Percentiles rank a stretch among this genome's conserved stretches.
phyloP scores from a whole-genome alignment of 2,888 invertebrate species.

The Cantharis lateralis region DNA sequence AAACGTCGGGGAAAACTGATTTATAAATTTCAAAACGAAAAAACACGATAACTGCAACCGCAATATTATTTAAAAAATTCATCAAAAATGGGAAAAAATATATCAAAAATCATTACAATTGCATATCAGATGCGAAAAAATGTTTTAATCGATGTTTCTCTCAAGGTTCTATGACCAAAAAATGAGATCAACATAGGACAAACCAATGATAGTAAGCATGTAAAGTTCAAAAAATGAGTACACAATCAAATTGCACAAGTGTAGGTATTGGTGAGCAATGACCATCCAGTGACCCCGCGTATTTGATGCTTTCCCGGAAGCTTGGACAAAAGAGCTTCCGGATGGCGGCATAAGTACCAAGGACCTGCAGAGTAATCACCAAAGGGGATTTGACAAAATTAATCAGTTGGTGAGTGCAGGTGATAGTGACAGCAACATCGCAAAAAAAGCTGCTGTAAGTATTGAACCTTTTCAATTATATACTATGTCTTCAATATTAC shows the following conservation, averaged over 20 bases:
- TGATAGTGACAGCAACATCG: constrained; percentile 47
- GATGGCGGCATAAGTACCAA: constrained; percentile 46
- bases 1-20: not conserved
- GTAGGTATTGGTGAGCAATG: constrained; percentile 50
- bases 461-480: not conserved
- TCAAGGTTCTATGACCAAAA: constrained; percentile 1
- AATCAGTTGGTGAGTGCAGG: constrained; percentile 49
- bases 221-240: constrained; percentile 25
- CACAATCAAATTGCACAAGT: constrained; percentile 39
- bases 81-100: not conserved
- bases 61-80: not conserved
- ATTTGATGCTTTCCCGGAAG: constrained; percentile 56
- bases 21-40: not conserved
- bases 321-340: constrained; percentile 56
- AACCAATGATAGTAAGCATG: constrained; percentile 19
- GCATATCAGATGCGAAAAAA: not conserved
- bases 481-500: not conserved
- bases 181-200: constrained; percentile 13
- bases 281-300: constrained; percentile 58
- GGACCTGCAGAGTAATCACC: constrained; percentile 37
- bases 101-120: not conserved
- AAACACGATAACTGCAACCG: not conserved
- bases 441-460: constrained; percentile 37
- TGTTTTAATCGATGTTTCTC: not conserved
- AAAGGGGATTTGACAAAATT: constrained; percentile 17